Base-by-base conservation (phyloP, 2,888 invertebrate species). In the Caenorhabditis angaria region DNA sequence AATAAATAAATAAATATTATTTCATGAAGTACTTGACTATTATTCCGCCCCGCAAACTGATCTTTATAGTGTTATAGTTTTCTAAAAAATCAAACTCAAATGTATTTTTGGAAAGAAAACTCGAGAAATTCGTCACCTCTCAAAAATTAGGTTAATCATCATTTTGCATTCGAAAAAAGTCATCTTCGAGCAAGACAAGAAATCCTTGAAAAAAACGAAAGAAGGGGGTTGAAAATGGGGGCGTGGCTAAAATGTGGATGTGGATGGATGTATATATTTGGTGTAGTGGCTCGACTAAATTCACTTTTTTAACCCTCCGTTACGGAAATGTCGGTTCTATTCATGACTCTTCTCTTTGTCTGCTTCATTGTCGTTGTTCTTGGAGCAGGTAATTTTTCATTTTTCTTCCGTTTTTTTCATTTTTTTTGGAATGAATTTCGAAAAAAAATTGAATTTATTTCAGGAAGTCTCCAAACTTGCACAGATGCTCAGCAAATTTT, bases 391-490 rank as follows among this genome's bases (percentile, higher is more conserved):
- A 3, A 12, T 12, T n/a, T n/a, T n/a, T n/a, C n/a, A n/a, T 12
- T 41, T 41, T 41, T 32, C 12, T 5, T 32, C 32, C 41, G 14
- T 18, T 10, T 10, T 10, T 18, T 41, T 10, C 41, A 41, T 14
- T n/a, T n/a, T n/a, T n/a, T n/a, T n/a, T n/a, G n/a, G n/a, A n/a
- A n/a, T n/a, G n/a, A n/a, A n/a, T n/a, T n/a, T n/a, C 6, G 18
- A 41, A 12, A 41, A 12, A 41, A 18, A 41, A 18, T 18, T 41
- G 41, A 41, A 18, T 3, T 41, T 3, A 8, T 32, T 32, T 32
- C 2, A 41, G 41, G 18, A 14, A 14, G 41, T 10, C 18, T 41
- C 59, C n/a, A 47, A 47, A 12, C 24, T 41, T 24, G 69, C 64
- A 25, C 64, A 41, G 6, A 41, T 10, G 41, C 10, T 41, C 41